Base-by-base conservation (phyloP, 1,140 invertebrate species). In the Varroa destructor region DNA sequence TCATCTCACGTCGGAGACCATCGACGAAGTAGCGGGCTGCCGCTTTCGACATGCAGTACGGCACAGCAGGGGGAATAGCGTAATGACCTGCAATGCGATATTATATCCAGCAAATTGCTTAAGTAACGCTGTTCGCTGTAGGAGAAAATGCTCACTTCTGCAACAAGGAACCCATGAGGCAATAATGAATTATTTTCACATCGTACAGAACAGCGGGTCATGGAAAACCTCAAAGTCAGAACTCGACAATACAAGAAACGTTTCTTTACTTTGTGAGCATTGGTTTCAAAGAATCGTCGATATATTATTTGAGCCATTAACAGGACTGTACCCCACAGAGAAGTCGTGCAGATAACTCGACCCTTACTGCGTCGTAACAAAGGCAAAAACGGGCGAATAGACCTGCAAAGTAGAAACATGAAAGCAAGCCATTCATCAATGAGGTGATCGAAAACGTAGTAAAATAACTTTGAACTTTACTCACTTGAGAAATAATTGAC, bases 341-440 rank as follows among this genome's bases (percentile, higher is more conserved):
- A 83, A 6, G 80, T 80, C 5, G 82, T 79, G 73, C 82, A 82
- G 37, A 84, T 76, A 46, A 84, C 76, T 74, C 82, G 77, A 55
- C 81, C 82, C 71, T 78, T 78, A 10, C 81, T 78, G 74, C 84
- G 80, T 56, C 90, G 82, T 0, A 93, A 78, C 57, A 88, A 78
- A 0, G 89, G 88, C 64, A 90, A 78, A 75, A 93, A 84, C 1
- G 84, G 81, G 57, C 84, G 84, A 0, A 87, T 88, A 0, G 93
- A 75, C 74, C 84, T 82, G 8, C 8, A 51, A 51, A 3, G 46
- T 3, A 51, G 4, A 51, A 51, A 8, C 46, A 51, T 51, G 46
- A 51, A 51, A 5, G 8, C 46, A 3, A 3, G 8, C 46, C 46
- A 51, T 3, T 51, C 46, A 5, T 51, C 46, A 51, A 51, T 8